phyloP scores from a whole-genome alignment of 2,888 invertebrate genomes.

The Venusia cambrica region DNA sequence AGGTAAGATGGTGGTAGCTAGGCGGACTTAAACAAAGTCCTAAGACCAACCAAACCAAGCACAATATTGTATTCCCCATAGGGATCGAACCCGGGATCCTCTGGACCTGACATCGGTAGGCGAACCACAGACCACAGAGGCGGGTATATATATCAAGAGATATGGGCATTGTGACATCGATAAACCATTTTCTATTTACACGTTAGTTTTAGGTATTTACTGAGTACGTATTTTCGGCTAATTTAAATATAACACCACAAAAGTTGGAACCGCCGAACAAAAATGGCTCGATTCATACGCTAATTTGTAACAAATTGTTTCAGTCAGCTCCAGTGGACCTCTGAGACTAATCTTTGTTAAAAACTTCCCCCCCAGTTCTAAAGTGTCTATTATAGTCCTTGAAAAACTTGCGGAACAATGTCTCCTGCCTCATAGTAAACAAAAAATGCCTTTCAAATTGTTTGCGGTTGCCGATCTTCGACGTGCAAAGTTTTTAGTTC shows the following conservation, averaged over 20 bases:
- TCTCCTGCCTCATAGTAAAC: conserved; percentile 5
- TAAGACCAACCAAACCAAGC: no score
- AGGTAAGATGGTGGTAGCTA: no score
- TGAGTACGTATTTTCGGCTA: background rate
- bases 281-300: conserved; percentile 33
- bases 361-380: conserved; percentile 30
- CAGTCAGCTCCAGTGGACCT: conserved; percentile 38
- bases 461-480: background rate
- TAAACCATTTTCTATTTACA: no score
- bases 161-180: no score
- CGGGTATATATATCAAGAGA: no score
- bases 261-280: conserved; percentile 16
- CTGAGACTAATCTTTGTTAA: conserved; percentile 43
- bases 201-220: no score
- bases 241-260: background rate
- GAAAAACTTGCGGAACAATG: conserved; percentile 24
- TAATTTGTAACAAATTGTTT: conserved; percentile 47
- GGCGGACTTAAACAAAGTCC: no score
- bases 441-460: conserved; percentile 5
- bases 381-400: conserved; percentile 26
- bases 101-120: no score
- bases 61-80: no score
- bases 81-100: no score
- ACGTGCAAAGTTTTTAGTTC: no score
- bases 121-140: no score